Evolutionary conservation across 2,797 vertebrate genomes (phyloP), one percentile per base, ranked within the genome.

Genomic region (Lepidocolaptes lacrymiger): DNA sequence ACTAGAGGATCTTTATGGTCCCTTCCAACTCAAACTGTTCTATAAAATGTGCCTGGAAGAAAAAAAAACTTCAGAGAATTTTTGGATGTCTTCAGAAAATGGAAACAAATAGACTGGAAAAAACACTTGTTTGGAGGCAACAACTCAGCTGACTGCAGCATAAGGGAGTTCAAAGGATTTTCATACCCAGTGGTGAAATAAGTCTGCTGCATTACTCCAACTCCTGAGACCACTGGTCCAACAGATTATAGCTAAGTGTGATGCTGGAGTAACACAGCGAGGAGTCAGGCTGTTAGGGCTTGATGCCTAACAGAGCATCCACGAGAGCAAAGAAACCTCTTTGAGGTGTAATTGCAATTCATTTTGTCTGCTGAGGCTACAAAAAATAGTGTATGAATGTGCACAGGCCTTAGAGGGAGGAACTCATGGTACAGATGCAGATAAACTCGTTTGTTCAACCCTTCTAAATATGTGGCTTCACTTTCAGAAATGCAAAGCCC

Each of bases 341-440:
- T 3, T 61, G 37, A 73, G 55, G 21, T 49, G 19, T 56, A 90
- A 88, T 41, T 81, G 44, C 32, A 62, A 36, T 24, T 59, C 39
- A 24, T 77, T 93, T 71, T 88, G 79, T 83, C 83, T 88, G 66
- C 66, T 56, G 85, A 64, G 85, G 87, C 82, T 81, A 89, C 2
- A 0, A 68, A 77, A 94, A 93, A 41, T 41, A 64, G n/a, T 3
- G 10, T 48, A 75, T 80, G 37, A 43, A 86, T 0, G 1, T 28
- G 17, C 32, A 52, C 1, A 10, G 86, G 62, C 75, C 84, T 92
- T 72, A 54, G 51, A 88, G 37, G 26, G 51, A 79, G 14, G 63
- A 80, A 88, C 46, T 58, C 3, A 0, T 82, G n/a, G 36, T 27
- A 61, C 14, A 93, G 72, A 46, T 52, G 43, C 6, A 72, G 39